These are phyloP conservation scores for Philotrypesis tridentata DNA, from an alignment of 1,140 invertebrate genomes.

Conservation along the genomic window DNA sequence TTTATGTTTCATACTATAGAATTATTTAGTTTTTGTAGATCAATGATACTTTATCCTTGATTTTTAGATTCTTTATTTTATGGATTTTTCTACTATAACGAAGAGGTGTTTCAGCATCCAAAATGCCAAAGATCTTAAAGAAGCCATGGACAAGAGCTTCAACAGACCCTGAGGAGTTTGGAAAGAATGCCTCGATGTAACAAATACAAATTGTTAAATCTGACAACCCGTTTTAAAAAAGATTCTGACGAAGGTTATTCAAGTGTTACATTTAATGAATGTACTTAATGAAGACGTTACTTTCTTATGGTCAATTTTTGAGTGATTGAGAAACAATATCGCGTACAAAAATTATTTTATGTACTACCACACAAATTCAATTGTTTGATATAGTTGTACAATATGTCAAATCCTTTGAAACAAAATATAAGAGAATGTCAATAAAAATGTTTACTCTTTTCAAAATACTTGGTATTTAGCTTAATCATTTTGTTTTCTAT, in stretches of 20 bases:
- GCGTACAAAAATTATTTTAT: constrained; percentile 45
- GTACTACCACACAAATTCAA: constrained; percentile 16
- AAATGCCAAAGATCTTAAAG: constrained; percentile 47
- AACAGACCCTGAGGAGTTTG: constrained; percentile 38
- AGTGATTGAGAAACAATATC: constrained; percentile 19
- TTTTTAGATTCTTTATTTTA: constrained; percentile 37
- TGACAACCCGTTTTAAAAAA: constrained; percentile 8
- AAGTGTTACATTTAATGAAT: constrained; percentile 41
- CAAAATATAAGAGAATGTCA: constrained; percentile 44
- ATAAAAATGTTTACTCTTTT: constrained; percentile 48
- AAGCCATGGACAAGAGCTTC: constrained; percentile 14
- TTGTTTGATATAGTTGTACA: constrained; percentile 39
- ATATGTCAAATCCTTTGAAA: constrained; percentile 35
- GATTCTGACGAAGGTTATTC: constrained; percentile 28
- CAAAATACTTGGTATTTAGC: constrained; percentile 25
- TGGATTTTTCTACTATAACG: constrained; percentile 40
- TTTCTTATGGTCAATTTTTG: constrained; percentile 40
- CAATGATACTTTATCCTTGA: neutral
- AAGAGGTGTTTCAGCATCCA: constrained; percentile 36
- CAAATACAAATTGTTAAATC: constrained; percentile 35
- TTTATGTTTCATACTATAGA: neutral
- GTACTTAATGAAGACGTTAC: constrained; percentile 47
- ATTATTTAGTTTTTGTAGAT: neutral
- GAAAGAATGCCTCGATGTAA: constrained; percentile 43
- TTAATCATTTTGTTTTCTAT: neutral